phyloP scores from a whole-genome alignment of 2,797 vertebrate species.

The Neopelma chrysocephalum region DNA sequence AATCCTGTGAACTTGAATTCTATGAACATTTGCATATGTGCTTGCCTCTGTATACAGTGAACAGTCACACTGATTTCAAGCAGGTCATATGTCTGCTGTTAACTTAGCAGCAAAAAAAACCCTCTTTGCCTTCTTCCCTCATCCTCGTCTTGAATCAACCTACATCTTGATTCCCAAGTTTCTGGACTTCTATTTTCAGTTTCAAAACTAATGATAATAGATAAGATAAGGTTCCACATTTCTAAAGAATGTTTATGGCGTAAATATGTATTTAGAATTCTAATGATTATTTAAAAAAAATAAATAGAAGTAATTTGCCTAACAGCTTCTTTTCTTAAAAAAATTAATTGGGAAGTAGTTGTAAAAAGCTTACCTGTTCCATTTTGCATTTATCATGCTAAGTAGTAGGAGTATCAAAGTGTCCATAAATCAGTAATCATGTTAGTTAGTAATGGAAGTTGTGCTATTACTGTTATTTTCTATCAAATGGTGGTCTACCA shows the following conservation, averaged over 20 bases:
- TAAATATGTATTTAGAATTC: background rate
- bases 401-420: background rate
- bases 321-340: constrained; percentile 35
- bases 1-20: background rate
- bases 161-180: background rate
- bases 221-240: background rate
- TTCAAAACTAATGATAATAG: background rate
- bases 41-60: background rate
- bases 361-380: background rate
- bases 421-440: constrained; percentile 27
- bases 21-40: background rate
- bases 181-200: background rate
- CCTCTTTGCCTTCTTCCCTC: background rate
- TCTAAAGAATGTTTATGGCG: background rate
- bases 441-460: constrained; percentile 49
- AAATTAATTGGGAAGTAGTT: constrained; percentile 28
- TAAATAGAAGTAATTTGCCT: constrained; percentile 1
- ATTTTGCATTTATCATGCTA: background rate
- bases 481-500: constrained; percentile 36
- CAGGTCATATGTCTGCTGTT: background rate
- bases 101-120: background rate
- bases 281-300: background rate
- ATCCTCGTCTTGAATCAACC: background rate
- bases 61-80: background rate
- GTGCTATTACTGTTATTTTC: constrained; percentile 43